These are phyloP conservation scores for Drosophila auraria DNA, from an alignment of 1,140 invertebrate species.

Conservation along the genomic window DNA sequence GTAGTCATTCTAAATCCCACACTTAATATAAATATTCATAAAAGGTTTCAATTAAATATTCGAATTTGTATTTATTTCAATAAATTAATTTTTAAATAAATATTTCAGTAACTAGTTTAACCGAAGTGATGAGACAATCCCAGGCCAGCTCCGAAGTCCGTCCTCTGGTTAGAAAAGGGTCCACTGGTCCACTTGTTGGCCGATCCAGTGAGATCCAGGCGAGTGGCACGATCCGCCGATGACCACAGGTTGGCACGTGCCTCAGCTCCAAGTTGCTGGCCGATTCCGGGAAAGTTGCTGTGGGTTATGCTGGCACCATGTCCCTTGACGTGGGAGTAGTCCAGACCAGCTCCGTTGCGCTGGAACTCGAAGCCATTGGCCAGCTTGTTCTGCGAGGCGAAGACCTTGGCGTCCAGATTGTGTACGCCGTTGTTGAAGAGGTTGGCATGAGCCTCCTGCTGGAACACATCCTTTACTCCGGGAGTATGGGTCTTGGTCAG, in stretches of 20 bases:
- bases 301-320: constrained; percentile 73
- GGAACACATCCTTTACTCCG: constrained; percentile 69
- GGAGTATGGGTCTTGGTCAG: constrained; percentile 71
- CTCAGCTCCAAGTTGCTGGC: constrained; percentile 66
- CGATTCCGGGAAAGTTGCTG: constrained; percentile 72
- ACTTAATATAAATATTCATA: neutral
- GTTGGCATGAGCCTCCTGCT: constrained; percentile 71
- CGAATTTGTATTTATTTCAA: neutral
- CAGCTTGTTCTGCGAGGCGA: constrained; percentile 70
- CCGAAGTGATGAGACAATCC: constrained; percentile 71
- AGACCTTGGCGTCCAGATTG: constrained; percentile 66
- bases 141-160: constrained; percentile 62
- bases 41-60: neutral
- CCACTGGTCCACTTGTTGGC: constrained; percentile 75
- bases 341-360: constrained; percentile 71
- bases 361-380: constrained; percentile 75
- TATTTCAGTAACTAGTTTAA: constrained; percentile 11
- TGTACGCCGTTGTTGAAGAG: constrained; percentile 66
- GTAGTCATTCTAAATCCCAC: neutral
- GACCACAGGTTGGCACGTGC: constrained; percentile 76
- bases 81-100: neutral
- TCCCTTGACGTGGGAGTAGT: constrained; percentile 72
- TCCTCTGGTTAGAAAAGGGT: constrained; percentile 55
- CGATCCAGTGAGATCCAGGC: constrained; percentile 62
- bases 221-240: constrained; percentile 72